Conservation (phyloP, 1,140 invertebrate genomes). For the Cydia amplana region DNA sequence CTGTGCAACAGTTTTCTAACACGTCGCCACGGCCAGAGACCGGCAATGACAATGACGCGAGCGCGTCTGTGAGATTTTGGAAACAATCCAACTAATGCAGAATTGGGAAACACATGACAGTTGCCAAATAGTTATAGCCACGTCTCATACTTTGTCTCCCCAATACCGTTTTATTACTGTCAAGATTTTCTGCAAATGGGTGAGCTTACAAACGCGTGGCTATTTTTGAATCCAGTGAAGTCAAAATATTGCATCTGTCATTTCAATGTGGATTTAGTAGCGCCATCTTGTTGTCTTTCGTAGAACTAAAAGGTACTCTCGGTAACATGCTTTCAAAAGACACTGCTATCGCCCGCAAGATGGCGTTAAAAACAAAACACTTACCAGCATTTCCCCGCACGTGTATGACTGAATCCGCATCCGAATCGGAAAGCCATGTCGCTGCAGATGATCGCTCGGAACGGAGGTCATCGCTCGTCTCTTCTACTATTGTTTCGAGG, state of each 20-base stretch:
- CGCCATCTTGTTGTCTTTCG: background rate
- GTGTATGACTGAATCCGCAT: constrained; percentile 77
- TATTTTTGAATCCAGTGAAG: background rate
- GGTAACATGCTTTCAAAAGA: background rate
- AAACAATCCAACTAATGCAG: constrained; percentile 48
- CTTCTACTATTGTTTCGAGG: constrained; percentile 88
- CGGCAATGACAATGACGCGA: constrained; percentile 71
- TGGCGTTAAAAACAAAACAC: constrained; percentile 46
- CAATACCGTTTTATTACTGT: constrained; percentile 16
- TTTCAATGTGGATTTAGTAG: background rate
- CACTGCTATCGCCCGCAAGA: constrained; percentile 46
- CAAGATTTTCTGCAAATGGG: background rate
- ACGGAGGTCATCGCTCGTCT: constrained; percentile 87
- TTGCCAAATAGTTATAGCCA: constrained; percentile 6
- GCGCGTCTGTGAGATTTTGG: constrained; percentile 52
- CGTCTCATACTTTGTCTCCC: background rate
- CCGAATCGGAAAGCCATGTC: constrained; percentile 77
- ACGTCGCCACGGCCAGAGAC: constrained; percentile 46
- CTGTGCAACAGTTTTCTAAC: constrained; percentile 18
- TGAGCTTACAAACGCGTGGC: constrained; percentile 36
- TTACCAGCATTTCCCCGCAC: constrained; percentile 65
- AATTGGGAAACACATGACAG: constrained; percentile 23
- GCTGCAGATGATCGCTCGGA: constrained; percentile 82
- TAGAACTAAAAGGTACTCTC: background rate
- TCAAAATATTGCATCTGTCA: constrained; percentile 13